Evolutionary conservation across 2,888 invertebrate species (phyloP), one percentile per base, ranked within the genome.

Genomic region (Scaptomyza tumidula): DNA sequence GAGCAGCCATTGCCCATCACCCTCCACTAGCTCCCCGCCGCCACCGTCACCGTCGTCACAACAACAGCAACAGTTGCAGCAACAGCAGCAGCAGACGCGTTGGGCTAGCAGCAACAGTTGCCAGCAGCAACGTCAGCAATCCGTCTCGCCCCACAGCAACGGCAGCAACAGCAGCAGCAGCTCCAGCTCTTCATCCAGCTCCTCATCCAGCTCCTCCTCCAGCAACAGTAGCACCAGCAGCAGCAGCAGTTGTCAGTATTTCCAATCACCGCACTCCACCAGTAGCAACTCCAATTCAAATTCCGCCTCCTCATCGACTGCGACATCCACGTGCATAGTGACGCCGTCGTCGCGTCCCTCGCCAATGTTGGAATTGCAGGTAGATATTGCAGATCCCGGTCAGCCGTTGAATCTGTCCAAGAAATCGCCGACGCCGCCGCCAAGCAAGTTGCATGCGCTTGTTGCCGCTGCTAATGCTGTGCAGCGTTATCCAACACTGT

Each of bases 371-470:
- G 96, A 96, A 91, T 93, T 97, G 82, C 96, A 97, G 92, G 96
- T 97, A 84, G 96, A 96, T 90, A 96, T 96, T 80, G 96, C 96
- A 24, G 96, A 96, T 90, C 94, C 95, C 55, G 95, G 95, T 82
- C 96, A 96, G 91, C 98, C 98, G 59, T 93, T 98, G 80, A 98
- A 98, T 94, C 94, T 98, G 88, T 97, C 97, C 92, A 97, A 97
- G 92, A 96, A 96, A 91, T 95, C 96, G 75, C 95, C 95, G 83
- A 95, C 95, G 80, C 95, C 96, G 76, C 95, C 96, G 92, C 96
- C 96, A 90, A 90, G 87, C 59, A 91, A 91, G 58, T 58, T 91
- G 76, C 91, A 91, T 60, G 87, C 91, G 27, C 70, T 91, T 46
- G 90, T 91, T 39, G 90, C 91, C 0, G 90, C 90, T 3, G 90